Evolutionary conservation across 2,797 vertebrate species (phyloP).

Genomic region (Apogon talboti): DNA sequence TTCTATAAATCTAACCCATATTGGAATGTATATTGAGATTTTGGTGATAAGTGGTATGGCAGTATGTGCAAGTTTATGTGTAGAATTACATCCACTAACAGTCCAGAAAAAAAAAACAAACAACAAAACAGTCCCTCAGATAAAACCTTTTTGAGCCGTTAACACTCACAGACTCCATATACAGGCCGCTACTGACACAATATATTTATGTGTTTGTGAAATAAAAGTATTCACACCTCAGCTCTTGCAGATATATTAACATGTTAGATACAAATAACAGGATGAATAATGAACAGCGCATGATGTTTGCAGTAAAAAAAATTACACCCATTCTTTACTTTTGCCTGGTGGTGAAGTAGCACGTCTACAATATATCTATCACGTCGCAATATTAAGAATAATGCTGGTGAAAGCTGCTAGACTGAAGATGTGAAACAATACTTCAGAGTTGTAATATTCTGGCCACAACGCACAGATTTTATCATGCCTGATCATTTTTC

Average conservation of each 20-base stretch:
- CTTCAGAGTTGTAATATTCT: slow-evolving; percentile 42
- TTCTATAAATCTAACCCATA: neutral
- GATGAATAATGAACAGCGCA: slow-evolving; percentile 24
- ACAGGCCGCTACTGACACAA: slow-evolving; percentile 28
- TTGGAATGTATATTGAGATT: neutral
- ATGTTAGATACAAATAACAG: slow-evolving; percentile 32
- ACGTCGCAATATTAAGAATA: slow-evolving; percentile 31
- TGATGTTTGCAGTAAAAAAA: slow-evolving; percentile 8
- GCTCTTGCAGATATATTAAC: slow-evolving; percentile 27
- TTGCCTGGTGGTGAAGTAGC: slow-evolving; percentile 14
- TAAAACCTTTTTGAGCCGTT: slow-evolving; percentile 36
- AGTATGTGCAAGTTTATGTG: neutral
- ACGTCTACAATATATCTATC: slow-evolving; percentile 1
- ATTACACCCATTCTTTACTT: slow-evolving; percentile 12
- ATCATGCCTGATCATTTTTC: slow-evolving; percentile 27
- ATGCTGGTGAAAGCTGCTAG: slow-evolving; percentile 28
- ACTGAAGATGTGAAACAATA: slow-evolving; percentile 13
- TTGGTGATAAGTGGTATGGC: neutral
- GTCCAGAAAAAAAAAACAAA: slow-evolving; percentile 13
- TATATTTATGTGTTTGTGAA: slow-evolving; percentile 21
- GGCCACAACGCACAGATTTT: slow-evolving; percentile 36
- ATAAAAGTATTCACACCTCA: slow-evolving; percentile 35
- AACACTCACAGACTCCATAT: slow-evolving; percentile 16
- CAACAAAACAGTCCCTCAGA: slow-evolving; percentile 19
- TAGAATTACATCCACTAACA: neutral